phyloP scores from a whole-genome alignment of 2,113 vertebrate genomes.

The Hippolais icterina region DNA sequence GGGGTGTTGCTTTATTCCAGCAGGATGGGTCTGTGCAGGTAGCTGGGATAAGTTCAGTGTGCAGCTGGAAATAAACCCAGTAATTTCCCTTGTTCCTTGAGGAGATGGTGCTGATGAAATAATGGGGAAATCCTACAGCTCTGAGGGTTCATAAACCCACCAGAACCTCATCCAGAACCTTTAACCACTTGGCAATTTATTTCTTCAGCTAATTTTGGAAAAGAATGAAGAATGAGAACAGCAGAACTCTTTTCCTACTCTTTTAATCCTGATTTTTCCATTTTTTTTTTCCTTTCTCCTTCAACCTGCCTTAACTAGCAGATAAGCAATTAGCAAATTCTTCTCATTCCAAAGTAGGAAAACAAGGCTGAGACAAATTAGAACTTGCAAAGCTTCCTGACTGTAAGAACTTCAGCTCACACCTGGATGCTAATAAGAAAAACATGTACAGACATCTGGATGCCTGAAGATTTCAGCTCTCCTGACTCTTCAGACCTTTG shows the following conservation, averaged over 20 bases:
- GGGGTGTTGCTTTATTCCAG: not conserved
- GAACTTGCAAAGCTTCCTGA: conserved; percentile 57
- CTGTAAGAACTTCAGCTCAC: conserved; percentile 18
- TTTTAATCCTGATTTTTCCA: conserved; percentile 5
- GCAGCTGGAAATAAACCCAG: not conserved
- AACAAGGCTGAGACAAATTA: conserved; percentile 52
- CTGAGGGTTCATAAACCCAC: not conserved
- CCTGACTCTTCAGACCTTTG: not conserved
- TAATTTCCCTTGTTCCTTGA: not conserved
- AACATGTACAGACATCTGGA: conserved; percentile 42
- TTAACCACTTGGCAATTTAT: not conserved
- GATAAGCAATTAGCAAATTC: conserved; percentile 51
- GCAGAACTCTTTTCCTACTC: not conserved
- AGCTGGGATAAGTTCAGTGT: not conserved
- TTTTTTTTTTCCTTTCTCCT: not conserved
- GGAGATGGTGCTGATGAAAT: not conserved
- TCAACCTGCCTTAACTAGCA: conserved; percentile 60
- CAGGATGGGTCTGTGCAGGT: conserved; percentile 18
- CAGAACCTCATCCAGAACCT: not conserved
- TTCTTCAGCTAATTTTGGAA: not conserved
- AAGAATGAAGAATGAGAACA: not conserved
- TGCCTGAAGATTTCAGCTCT: not conserved
- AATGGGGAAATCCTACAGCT: not conserved
- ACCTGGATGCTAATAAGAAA: conserved; percentile 41
- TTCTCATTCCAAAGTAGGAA: conserved; percentile 42